These are phyloP conservation scores for Meda fulgida DNA, from an alignment of 2,797 vertebrate species.

Conservation along the genomic window DNA sequence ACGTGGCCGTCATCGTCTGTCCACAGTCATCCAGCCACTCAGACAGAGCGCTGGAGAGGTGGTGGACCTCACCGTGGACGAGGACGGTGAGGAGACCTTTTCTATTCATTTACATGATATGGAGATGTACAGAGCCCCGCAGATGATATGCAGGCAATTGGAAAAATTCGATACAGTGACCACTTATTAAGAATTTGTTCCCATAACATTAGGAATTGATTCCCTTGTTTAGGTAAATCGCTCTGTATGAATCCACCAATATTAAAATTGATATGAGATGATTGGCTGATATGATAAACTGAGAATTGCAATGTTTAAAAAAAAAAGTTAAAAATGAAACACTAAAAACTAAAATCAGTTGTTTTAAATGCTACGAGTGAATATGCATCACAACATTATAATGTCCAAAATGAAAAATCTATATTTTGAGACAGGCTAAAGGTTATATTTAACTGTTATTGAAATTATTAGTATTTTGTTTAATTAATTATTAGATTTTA, in stretches of 20 bases:
- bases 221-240: too few relatives aligned
- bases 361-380: too few relatives aligned
- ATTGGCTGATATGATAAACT: neutral
- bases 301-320: neutral
- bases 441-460: too few relatives aligned
- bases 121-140: neutral
- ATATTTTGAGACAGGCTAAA: neutral
- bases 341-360: too few relatives aligned
- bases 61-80: conserved; percentile 98
- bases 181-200: neutral
- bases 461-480: neutral
- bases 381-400: neutral
- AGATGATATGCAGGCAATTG: neutral
- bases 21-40: conserved; percentile 97
- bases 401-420: neutral
- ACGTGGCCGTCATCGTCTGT: conserved; percentile 88
- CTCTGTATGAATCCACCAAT: too few relatives aligned
- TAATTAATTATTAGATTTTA: too few relatives aligned
- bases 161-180: neutral
- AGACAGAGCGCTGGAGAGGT: conserved; percentile 94
- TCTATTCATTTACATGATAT: neutral
- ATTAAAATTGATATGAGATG: too few relatives aligned
- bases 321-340: too few relatives aligned
- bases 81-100: conserved; percentile 87
- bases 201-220: neutral